Evolutionary conservation across 1,140 invertebrate genomes (phyloP).

Genomic region (Drepana arcuata): DNA sequence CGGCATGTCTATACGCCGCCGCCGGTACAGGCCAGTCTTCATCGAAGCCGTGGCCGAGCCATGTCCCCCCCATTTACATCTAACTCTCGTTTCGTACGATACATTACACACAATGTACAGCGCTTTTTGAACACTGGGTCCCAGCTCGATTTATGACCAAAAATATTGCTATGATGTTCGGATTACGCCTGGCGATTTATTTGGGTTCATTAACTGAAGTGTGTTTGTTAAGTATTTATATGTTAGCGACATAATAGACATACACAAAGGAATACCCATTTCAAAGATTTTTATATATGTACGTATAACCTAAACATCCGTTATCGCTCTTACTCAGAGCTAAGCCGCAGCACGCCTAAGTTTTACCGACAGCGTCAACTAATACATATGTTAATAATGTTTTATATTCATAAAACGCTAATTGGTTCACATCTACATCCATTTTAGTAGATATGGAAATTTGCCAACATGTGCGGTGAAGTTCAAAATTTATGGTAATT

Average conservation of each 20-base stretch:
- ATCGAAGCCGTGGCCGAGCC: constrained; percentile 9
- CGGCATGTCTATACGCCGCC: constrained; percentile 7
- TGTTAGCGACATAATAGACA: background rate
- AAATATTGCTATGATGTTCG: too few species aligned
- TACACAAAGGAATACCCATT: background rate
- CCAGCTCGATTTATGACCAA: background rate
- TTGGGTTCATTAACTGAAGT: too few species aligned
- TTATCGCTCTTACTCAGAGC: too few species aligned
- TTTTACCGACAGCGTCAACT: too few species aligned
- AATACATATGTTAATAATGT: too few species aligned
- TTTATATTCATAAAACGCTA: background rate
- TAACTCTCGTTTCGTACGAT: background rate
- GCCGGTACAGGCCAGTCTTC: constrained; percentile 9
- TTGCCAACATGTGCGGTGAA: constrained; percentile 41
- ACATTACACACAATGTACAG: background rate
- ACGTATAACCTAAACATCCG: too few species aligned
- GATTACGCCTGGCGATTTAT: too few species aligned
- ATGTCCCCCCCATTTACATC: background rate
- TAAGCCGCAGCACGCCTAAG: too few species aligned
- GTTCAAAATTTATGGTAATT: constrained; percentile 60
- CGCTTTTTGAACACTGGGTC: background rate
- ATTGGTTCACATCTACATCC: background rate
- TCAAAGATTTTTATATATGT: background rate
- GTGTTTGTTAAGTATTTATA: background rate
- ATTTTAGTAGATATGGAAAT: constrained; percentile 29